Base-by-base conservation (phyloP, 1,140 invertebrate genomes). In the Asobara japonica region DNA sequence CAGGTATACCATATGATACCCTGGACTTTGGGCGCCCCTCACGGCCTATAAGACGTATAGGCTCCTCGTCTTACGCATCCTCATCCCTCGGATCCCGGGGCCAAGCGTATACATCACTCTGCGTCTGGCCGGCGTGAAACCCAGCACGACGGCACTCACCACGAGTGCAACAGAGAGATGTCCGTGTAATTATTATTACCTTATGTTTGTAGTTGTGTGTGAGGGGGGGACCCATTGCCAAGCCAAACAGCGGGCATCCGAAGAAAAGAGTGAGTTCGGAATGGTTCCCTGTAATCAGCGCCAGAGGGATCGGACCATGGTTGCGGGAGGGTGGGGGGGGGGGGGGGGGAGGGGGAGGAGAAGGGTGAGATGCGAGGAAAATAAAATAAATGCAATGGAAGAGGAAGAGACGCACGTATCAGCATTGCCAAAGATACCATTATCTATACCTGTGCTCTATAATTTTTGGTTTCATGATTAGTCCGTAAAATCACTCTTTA, bases 271-370 rank as follows among this genome's bases (percentile, higher is more conserved):
- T 73, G 73, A 75, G 75, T 79, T 82, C 78, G 76, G 74, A 74
- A 75, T 66, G 64, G 31, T 74, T 80, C 67, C 79, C 76, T 80
- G 78, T 81, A 79, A 81, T 81, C 78, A 80, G 73, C 72, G 66
- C 33, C 60, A 48, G 75, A 72, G 41, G 67, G 38, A 67, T 72
- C 45, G 61, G 48, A n/a, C n/a, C n/a, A n/a, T n/a, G n/a, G n/a
- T n/a, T n/a, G n/a, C n/a, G n/a, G n/a, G n/a, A n/a, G 67, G 72
- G 67, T 74, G 29, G 45, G 27, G 62, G 33, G 68, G 65, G 38
- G 65, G 18, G 65, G 62, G 36, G 67, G 38, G 70, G 72, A 48
- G 61, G 48, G 66, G 60, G 69, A 69, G 45, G 69, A 33, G 25
- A 41, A 31, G 45, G 29, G 18, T 30, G 41, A 33, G 38, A 22